Evolutionary conservation across 2,113 vertebrate genomes (phyloP).

Genomic region (Tenrec ecaudatus): DNA sequence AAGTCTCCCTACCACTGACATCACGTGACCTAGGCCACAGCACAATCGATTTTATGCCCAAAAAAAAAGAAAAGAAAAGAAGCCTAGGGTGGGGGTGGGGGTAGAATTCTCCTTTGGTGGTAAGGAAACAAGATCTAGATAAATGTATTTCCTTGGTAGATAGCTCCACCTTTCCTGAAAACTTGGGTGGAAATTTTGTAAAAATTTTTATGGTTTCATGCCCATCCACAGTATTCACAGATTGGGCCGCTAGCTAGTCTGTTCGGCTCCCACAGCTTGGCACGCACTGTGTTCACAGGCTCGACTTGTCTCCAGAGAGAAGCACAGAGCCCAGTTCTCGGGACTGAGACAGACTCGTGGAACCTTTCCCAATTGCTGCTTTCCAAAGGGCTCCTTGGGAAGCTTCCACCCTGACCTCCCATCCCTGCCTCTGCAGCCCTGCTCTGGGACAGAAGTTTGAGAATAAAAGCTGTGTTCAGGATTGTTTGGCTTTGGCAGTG

Average conservation of each 20-base stretch:
- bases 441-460: background rate
- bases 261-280: background rate
- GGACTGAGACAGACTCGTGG: background rate
- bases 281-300: background rate
- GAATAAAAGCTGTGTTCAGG: background rate
- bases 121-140: background rate
- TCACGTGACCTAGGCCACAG: too few species aligned
- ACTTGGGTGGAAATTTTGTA: background rate
- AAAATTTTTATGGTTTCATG: background rate
- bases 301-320: background rate
- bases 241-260: background rate
- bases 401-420: background rate
- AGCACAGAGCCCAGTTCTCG: background rate
- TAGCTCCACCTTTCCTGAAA: conserved; percentile 8
- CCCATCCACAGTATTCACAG: background rate
- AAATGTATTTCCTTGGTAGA: background rate
- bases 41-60: too few species aligned
- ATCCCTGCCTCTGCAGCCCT: conserved; percentile 2
- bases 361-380: background rate
- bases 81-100: too few species aligned
- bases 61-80: too few species aligned
- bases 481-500: conserved; percentile 20
- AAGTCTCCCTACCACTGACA: too few species aligned
- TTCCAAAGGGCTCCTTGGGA: conserved; percentile 41
- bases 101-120: too few species aligned